Base-by-base conservation (phyloP, 2,113 vertebrate species). In the Rhagologus leucostigma region DNA sequence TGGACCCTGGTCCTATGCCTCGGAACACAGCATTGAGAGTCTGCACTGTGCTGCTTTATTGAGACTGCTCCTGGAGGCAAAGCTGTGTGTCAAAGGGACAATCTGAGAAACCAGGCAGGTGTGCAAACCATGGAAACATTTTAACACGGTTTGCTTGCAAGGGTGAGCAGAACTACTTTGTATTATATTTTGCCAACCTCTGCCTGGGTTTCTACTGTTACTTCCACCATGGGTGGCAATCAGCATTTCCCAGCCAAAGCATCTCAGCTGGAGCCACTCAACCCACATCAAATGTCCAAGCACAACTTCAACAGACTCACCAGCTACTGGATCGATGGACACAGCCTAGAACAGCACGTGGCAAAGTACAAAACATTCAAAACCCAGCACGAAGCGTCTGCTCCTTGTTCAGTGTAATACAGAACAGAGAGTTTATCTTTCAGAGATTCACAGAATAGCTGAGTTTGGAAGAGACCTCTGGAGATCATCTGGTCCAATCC, bases 1-100 rank as follows among this genome's bases (percentile, higher is more conserved):
- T 1, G 0, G 11, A 55, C 30, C 33, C 56, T 37, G 19, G 5
- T 68, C 23, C 44, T 16, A 1, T 30, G 12, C 19, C 33, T 50
- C 21, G 18, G 21, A 55, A 56, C 39, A 41, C 0, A 1, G 16
- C 47, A 30, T 2, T 35, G 49, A n/a, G 30, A 57, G 21, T 11
- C 32, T 78, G 41, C 1, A 2, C 32, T 53, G 13, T 63, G 35
- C 50, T 59, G 35, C 42, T 55, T 56, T 39, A 57, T 7, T 2
- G 1, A 24, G 22, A 37, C 24, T 53, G 15, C 33, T 46, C 32
- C 1, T 69, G 42, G 22, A 74, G 32, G 21, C 29, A 69, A 37
- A 55, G 19, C 2, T 33, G 14, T 15, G 7, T 11, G 26, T 32
- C 46, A 49, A 50, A 67, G 18, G 18, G 33, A 47, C 49, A 56